Evolutionary conservation across 2,113 vertebrate species (phyloP), one percentile per base, ranked within the genome.

Genomic region (Pontoporia blainvillei): DNA sequence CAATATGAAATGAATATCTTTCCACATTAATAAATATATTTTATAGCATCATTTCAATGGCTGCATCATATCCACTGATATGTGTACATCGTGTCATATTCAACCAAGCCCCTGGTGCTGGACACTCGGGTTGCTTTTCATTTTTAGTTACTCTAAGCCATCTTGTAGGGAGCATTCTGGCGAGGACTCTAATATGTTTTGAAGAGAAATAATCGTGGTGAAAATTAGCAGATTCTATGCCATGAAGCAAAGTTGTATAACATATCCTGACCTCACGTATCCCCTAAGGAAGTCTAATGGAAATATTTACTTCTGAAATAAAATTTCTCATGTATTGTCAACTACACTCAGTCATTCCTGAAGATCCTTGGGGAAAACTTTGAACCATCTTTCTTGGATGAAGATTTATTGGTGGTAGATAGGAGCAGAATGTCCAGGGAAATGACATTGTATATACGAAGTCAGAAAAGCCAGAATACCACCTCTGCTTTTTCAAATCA

Each of bases 261-360:
- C 75, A 79, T 87, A 87, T 49, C 69, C 36, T 90, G 96, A 95
- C 49, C 54, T 98, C 86, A 1, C 67, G 29, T 71, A 94, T 97
- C 86, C 95, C 82, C 84, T 52, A 96, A 97, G 89, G 96, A 98
- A 97, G 95, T 92, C 91, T 72, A 72, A 69, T 89, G 91, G 90
- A 95, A 91, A 75, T 97, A 96, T 96, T 97, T 97, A 95, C 96
- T 97, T 98, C 98, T 97, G 96, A 95, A 98, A 96, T 96, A 91
- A 98, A 97, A 97, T 92, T 96, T 97, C 94, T 96, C 86, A 95
- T 95, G 87, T 66, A 76, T 78, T 93, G 34, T 78, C 92, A 97
- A 44, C 20, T 81, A 87, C 2, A 62, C 34, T 90, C 85, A 93
- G 64, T 84, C 36, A 79, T 98, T 97, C 96, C 96, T 96, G 86